Evolutionary conservation across 1,140 invertebrate genomes (phyloP), one percentile per base, ranked within the genome.

Genomic region (Orchesella cincta): DNA sequence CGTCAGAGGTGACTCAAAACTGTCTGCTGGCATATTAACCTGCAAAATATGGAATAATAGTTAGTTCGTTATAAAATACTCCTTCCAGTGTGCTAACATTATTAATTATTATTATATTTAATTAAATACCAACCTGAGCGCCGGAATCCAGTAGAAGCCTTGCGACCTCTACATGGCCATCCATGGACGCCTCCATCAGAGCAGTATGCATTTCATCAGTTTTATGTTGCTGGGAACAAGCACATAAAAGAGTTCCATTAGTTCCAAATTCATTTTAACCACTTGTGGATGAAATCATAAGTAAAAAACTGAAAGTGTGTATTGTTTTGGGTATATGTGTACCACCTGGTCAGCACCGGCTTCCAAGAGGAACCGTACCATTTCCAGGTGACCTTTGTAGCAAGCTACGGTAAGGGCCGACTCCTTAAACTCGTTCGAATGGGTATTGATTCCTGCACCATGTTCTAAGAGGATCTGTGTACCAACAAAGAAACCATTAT

Each of bases 121-220:
- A n/a, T n/a, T n/a, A n/a, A n/a, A n/a, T n/a, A n/a, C n/a, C 3
- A 81, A 94, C 93, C 89, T 98, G 96, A 51, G 98, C 97, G 75
- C 96, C 97, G n/a, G 94, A 97, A 87, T 98, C 95, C 18, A 99
- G 86, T 35, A 99, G 87, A 73, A 98, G 88, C 36, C 95, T 86
- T 1, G 96, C 96, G 31, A 99, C 97, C 86, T 99, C 96, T 0
- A 99, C 92, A 86, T 99, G 97, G 1, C 98, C 98, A 88, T 99
- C 98, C 97, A 99, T 99, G 35, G 96, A 98, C 29, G 98, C 97
- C 87, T 99, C 98, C 97, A 99, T 99, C 1, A 99, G 87, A 31
- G 98, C 97, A 0, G 97, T 99, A 86, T 99, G 97, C 96, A 99
- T 98, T 87, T 99, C 98, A 86, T 99, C 97, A 0, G 97, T 98